phyloP scores from a whole-genome alignment of 1,140 invertebrate species.

The Dendroctonus ponderosae region DNA sequence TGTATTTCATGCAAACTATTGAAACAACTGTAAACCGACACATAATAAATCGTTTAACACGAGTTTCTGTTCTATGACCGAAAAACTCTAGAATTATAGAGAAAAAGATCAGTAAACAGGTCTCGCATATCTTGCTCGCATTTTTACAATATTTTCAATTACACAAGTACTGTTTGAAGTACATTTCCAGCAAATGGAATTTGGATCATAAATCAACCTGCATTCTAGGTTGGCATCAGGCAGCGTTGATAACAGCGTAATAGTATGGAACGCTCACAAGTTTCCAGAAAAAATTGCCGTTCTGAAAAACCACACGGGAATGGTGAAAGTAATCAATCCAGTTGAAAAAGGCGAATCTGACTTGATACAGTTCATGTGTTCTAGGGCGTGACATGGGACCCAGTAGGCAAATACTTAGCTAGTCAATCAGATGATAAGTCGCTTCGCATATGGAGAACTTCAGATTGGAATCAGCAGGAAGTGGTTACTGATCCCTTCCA shows the following conservation, averaged over 20 bases:
- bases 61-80: no score
- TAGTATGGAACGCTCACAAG: conserved; percentile 93
- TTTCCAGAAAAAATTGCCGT: conserved; percentile 78
- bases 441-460: conserved; percentile 89
- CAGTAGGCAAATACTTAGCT: conserved; percentile 93
- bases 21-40: no score
- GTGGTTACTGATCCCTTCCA: conserved; percentile 88
- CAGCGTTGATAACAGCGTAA: conserved; percentile 94
- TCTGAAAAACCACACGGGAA: conserved; percentile 85
- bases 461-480: conserved; percentile 86
- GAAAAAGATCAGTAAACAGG: no score
- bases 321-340: conserved; percentile 69
- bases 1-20: no score
- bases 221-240: conserved; percentile 73
- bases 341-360: conserved; percentile 1
- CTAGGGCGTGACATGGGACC: conserved; percentile 95
- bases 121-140: no score
- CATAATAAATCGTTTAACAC: no score
- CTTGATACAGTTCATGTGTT: not conserved
- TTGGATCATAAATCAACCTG: no score
- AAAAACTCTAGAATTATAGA: no score
- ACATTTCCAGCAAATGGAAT: no score
- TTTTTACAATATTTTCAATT: not conserved
- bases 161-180: not conserved
- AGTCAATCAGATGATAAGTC: conserved; percentile 96